Evolutionary conservation across 2,797 vertebrate species (phyloP).

Genomic region (Notolepis coatsorum): DNA sequence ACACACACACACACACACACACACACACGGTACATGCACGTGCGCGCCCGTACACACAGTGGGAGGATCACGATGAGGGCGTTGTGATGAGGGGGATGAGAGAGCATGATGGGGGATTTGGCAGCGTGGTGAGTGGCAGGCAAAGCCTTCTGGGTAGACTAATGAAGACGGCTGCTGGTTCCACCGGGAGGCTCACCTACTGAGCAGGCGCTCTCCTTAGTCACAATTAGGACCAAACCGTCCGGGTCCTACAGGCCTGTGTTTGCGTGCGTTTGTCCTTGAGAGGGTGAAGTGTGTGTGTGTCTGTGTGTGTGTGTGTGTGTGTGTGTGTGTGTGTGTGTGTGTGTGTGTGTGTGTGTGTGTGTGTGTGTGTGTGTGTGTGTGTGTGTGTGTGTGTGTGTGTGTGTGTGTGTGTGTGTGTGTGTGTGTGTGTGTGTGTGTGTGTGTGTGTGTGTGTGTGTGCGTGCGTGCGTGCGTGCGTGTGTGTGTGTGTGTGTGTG

Average conservation of each 20-base stretch:
- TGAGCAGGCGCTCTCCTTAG: background rate
- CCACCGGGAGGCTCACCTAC: background rate
- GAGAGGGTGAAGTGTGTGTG: background rate
- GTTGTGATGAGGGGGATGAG: background rate
- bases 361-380: background rate
- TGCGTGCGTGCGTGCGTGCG: background rate
- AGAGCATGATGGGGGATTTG: slow-evolving; percentile 1
- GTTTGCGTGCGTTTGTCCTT: slow-evolving; percentile 9
- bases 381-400: slow-evolving; percentile 4
- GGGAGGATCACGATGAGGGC: slow-evolving; percentile 11
- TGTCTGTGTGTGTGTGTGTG: background rate
- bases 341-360: background rate
- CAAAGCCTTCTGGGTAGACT: slow-evolving; percentile 1
- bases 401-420: background rate
- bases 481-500: background rate
- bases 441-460: slow-evolving; percentile 12
- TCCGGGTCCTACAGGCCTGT: background rate
- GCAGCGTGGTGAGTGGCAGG: slow-evolving; percentile 10
- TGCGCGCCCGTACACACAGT: slow-evolving; percentile 20
- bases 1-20: too few species aligned
- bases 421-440: background rate
- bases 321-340: background rate
- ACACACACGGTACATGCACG: background rate
- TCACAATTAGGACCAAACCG: slow-evolving; percentile 9
- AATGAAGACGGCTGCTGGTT: slow-evolving; percentile 13